Percentiles rank a stretch among this genome's conserved stretches.
phyloP scores from a whole-genome alignment of 2,113 vertebrate species.

The Nibea albiflora region DNA sequence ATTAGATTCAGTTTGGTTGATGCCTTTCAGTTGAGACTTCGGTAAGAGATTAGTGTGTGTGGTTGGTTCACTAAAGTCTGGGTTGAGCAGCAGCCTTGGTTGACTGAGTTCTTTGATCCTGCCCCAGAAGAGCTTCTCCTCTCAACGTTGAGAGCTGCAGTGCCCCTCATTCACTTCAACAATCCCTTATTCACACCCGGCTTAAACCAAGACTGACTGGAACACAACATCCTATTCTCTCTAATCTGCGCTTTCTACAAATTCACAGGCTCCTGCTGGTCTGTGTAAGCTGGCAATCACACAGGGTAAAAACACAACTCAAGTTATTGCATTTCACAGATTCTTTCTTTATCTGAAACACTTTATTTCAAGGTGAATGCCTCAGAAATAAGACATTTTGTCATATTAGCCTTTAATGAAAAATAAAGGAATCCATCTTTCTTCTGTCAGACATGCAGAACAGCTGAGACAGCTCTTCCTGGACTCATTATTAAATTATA shows the following conservation, averaged over 20 bases:
- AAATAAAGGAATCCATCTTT: background rate
- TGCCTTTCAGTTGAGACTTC: constrained; percentile 49
- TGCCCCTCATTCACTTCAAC: constrained; percentile 65
- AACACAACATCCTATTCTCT: constrained; percentile 58
- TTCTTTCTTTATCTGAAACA: constrained; percentile 16
- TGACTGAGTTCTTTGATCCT: constrained; percentile 78
- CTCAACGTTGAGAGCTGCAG: constrained; percentile 48
- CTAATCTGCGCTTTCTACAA: constrained; percentile 61
- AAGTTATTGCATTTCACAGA: constrained; percentile 20
- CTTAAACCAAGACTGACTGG: constrained; percentile 59
- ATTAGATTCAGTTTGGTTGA: constrained; percentile 60
- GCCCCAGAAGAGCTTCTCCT: constrained; percentile 63
- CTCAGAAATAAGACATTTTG: background rate
- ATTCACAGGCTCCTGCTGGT: constrained; percentile 44
- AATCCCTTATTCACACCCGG: constrained; percentile 68
- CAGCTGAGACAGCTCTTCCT: background rate
- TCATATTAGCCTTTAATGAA: background rate
- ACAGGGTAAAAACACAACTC: constrained; percentile 7
- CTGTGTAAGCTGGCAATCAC: constrained; percentile 28
- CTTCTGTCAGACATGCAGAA: background rate
- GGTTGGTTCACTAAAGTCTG: constrained; percentile 76
- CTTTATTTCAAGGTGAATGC: constrained; percentile 21
- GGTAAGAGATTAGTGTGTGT: constrained; percentile 67
- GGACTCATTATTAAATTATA: constrained; percentile 7
- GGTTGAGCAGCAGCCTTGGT: constrained; percentile 68